Evolutionary conservation across 2,888 invertebrate species (phyloP).

Genomic region (Rhorus exstirpatorius): DNA sequence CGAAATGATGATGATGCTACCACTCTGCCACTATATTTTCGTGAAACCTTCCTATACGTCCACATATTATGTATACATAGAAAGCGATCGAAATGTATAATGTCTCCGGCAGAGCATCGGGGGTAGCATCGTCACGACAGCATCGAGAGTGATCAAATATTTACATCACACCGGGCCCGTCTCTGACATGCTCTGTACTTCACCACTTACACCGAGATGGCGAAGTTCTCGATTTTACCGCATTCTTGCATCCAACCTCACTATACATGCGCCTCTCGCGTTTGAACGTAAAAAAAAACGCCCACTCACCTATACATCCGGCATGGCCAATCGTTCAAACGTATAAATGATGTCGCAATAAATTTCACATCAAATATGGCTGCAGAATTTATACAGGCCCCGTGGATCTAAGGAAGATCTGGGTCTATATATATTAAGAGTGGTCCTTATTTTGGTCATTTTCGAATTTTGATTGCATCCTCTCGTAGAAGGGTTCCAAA

Average conservation of each 20-base stretch:
- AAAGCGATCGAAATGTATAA: conserved; percentile 45
- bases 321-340: background rate
- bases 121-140: conserved; percentile 10
- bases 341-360: background rate
- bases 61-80: conserved; percentile 6
- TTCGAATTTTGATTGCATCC: no score
- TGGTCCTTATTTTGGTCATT: no score
- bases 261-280: background rate
- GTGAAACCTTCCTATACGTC: background rate
- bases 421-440: no score
- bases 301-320: background rate
- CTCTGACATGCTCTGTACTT: background rate
- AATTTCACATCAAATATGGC: background rate
- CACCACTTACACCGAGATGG: background rate
- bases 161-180: conserved; percentile 37
- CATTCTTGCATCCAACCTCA: background rate
- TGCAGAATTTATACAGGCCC: no score
- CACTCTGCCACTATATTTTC: conserved; percentile 2
- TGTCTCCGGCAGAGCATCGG: conserved; percentile 37
- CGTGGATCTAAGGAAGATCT: no score
- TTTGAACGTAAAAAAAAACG: background rate
- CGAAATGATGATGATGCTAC: conserved; percentile 48
- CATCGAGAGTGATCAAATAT: conserved; percentile 55
- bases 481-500: no score
- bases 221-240: background rate